These are phyloP conservation scores for Tachypleus tridentatus DNA, from an alignment of 1,140 invertebrate species.

Conservation along the genomic window DNA sequence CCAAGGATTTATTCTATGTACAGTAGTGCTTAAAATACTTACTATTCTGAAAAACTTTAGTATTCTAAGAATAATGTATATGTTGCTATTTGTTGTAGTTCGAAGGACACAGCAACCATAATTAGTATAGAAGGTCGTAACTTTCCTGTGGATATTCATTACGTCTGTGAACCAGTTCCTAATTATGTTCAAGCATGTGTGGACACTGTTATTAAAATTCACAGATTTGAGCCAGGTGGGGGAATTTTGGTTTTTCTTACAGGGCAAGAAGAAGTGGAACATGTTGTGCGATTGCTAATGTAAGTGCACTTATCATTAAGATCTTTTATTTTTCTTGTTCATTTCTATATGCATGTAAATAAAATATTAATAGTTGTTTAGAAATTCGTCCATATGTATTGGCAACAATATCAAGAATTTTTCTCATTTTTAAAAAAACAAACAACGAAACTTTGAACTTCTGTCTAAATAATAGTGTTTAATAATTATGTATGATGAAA, in stretches of 20 bases:
- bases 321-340: too few relatives aligned
- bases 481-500: too few relatives aligned
- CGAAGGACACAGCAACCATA: constrained; percentile 60
- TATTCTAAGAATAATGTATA: background rate
- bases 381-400: too few relatives aligned
- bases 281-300: constrained; percentile 50
- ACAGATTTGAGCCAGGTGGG: constrained; percentile 62
- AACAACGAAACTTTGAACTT: too few relatives aligned
- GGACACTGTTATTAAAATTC: constrained; percentile 79
- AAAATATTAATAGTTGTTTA: too few relatives aligned
- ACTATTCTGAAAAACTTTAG: too few relatives aligned
- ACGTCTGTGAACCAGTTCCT: constrained; percentile 68
- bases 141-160: constrained; percentile 79
- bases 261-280: constrained; percentile 81
- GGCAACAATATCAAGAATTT: too few relatives aligned
- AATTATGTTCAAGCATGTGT: constrained; percentile 82
- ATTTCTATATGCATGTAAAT: too few relatives aligned
- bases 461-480: too few relatives aligned
- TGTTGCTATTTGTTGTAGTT: constrained; percentile 27
- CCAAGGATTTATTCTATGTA: too few relatives aligned
- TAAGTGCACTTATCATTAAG: constrained; percentile 3
- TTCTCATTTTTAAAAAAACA: too few relatives aligned
- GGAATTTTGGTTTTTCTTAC: constrained; percentile 91
- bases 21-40: too few relatives aligned
- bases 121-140: constrained; percentile 78